Base-by-base conservation (phyloP, 2,113 vertebrate genomes). In the Argyrosomus japonicus region DNA sequence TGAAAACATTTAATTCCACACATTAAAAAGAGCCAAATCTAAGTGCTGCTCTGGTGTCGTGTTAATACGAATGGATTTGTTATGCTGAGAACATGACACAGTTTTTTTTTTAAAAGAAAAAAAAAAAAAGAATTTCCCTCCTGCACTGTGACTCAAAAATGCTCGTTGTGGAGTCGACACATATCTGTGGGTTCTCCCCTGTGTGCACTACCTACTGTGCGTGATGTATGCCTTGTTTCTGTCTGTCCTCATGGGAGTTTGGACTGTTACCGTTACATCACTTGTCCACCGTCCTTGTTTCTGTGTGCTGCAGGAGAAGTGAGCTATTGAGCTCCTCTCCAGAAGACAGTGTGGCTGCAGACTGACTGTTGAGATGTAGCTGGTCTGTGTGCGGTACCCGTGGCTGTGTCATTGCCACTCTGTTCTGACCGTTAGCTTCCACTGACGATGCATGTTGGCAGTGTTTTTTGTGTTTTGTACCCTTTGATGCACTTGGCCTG, bases 401-500 rank as follows among this genome's bases (percentile, higher is more conserved):
- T 87, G 86, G 91, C 89, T 78, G 85, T 72, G 72, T 88, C 82
- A 67, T 88, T 60, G 87, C 87, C 86, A 90, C 88, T 81, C 65
- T 86, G 84, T 90, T 88, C 85, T 84, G 84, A 90, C 90, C 87
- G 88, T 89, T 89, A 87, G 92, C 93, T 91, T 92, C 89, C 88
- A 88, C 84, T 77, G 92, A 83, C 21, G 89, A 91, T 92, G 93
- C 93, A 94, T 93, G 93, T 71, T 86, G 87, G 91, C 92, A 90
- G 87, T 90, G 89, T 92, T 63, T 73, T 81, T 73, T 90, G 71
- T 87, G 77, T 89, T 88, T 60, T 36, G 89, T 91, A 60, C 72
- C 85, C 70, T 84, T 73, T 74, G 91, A 92, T 91, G 93, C 91
- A 91, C 87, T 89, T 68, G 87, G 91, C 88, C 90, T 91, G 88